Conservation (phyloP, 2,113 vertebrate species). For the Rhynchopsitta pachyrhyncha region DNA sequence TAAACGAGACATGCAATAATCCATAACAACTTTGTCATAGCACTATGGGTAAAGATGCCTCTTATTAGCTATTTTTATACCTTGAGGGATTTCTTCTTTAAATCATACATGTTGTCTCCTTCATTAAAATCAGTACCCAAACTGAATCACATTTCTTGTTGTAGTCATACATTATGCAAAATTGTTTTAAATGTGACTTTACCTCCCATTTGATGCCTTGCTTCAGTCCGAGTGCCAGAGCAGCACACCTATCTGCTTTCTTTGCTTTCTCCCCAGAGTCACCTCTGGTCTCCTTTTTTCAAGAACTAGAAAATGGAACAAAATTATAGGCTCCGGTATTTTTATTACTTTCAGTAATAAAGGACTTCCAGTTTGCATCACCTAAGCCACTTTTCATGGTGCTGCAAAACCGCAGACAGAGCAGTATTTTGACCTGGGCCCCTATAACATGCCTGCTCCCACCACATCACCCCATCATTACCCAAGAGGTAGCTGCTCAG, state of each 20-base stretch:
- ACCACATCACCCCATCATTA: neutral
- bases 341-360: neutral
- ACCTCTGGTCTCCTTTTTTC: neutral
- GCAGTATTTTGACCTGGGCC: neutral
- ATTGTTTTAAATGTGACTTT: neutral
- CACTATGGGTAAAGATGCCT: neutral
- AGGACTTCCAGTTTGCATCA: neutral
- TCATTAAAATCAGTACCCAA: neutral
- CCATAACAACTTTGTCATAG: neutral
- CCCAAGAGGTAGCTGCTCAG: neutral
- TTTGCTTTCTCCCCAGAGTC: neutral
- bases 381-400: neutral
- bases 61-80: neutral
- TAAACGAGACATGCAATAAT: neutral
- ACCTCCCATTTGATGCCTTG: neutral
- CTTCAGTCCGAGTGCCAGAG: neutral
- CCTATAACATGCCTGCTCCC: neutral
- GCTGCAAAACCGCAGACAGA: neutral
- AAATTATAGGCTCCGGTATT: neutral
- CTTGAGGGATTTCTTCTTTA: neutral
- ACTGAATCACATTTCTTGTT: neutral
- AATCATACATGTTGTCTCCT: neutral
- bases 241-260: neutral
- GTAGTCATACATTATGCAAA: neutral
- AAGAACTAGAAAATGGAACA: neutral